Evolutionary conservation across 2,113 vertebrate genomes (phyloP), one percentile per base, ranked within the genome.

Genomic region (Ameiurus melas): DNA sequence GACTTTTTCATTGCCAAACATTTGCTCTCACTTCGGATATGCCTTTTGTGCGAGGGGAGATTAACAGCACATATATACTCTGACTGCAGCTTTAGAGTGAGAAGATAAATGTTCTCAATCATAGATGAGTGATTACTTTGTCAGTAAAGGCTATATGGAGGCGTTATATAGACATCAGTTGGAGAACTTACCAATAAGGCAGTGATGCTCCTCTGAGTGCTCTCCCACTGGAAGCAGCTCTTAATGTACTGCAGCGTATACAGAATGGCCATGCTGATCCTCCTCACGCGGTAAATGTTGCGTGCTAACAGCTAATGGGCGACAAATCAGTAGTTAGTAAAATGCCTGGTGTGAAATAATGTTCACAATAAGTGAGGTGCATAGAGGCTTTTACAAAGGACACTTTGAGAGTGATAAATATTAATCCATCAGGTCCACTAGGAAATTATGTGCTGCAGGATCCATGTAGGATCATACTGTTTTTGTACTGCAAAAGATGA

Each of bases 161-260:
- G 85, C 66, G 53, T 83, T 39, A 68, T 77, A 66, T 79, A 84
- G 64, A 79, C 58, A 83, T 77, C 39, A 43, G 86, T 30, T 78
- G 55, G 43, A 85, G 43, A 91, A 93, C 97, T 98, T 96, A 99
- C 98, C 97, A 97, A 91, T 75, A 99, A 99, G 20, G 98, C 97
- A 91, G 95, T 91, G 93, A 97, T 81, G 91, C 98, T 99, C 91
- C 97, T 96, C 70, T 95, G 92, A 0, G 94, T 96, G 93, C 96
- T 99, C 93, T 99, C 97, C 98, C 98, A 99, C 90, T 97, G 97
- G 95, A 99, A 99, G 93, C 98, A 99, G 96, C 98, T 99, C 91
- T 96, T 97, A 93, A 99, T 97, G 94, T 99, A 99, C 90, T 97
- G 98, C 90, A 98, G 94, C 84, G 97, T 97, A 92, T 96, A 97